These are phyloP conservation scores for Drosophila peninsularis DNA, from an alignment of 2,888 invertebrate species.

Conservation along the genomic window DNA sequence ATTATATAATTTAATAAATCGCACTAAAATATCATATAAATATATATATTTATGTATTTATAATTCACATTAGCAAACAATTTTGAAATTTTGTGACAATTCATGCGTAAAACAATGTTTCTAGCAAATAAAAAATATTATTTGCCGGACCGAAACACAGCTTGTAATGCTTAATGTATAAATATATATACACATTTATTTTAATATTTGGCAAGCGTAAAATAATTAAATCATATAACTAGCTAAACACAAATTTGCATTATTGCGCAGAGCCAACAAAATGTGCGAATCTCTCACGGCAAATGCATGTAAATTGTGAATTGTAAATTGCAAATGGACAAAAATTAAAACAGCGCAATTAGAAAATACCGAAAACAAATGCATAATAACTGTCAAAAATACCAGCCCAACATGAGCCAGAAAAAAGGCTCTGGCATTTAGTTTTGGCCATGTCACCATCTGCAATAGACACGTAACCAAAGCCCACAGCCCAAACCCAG, in stretches of 20 bases:
- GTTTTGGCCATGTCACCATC: constrained; percentile 25
- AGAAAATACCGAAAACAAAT: constrained; percentile 59
- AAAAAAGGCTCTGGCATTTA: constrained; percentile 2
- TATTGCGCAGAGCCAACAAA: constrained; percentile 35
- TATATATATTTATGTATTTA: background rate
- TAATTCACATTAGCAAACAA: no score
- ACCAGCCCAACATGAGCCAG: background rate
- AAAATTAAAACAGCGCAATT: constrained; percentile 66
- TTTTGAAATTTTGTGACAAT: constrained; percentile 5
- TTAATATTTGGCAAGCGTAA: background rate
- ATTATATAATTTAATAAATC: no score
- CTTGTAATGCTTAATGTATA: constrained; percentile 1
- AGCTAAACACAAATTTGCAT: constrained; percentile 41
- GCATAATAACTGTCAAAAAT: constrained; percentile 33
- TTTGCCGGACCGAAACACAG: constrained; percentile 2
- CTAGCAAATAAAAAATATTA: constrained; percentile 1
- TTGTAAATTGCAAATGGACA: constrained; percentile 52
- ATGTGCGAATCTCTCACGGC: constrained; percentile 11
- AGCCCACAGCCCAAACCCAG: background rate
- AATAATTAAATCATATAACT: constrained; percentile 20
- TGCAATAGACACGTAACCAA: constrained; percentile 27
- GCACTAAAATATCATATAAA: background rate
- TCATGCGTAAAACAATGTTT: constrained; percentile 3
- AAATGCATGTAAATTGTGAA: constrained; percentile 65
- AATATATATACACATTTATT: background rate